Percentiles rank a stretch among this genome's conserved stretches.
Conservation (phyloP, 2,113 vertebrate genomes). For the Hylia prasina region DNA sequence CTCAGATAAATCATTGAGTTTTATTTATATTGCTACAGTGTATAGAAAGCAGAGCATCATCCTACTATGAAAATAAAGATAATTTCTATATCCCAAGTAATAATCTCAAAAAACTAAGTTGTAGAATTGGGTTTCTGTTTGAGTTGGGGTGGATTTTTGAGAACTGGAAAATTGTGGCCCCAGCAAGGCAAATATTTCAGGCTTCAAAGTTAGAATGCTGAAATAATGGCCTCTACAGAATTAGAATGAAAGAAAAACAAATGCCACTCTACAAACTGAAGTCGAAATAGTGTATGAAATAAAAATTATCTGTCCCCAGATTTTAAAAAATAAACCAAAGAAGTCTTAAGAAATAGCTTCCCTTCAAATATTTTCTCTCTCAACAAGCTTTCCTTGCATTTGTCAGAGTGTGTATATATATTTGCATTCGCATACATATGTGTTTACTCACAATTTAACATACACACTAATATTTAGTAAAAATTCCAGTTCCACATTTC, state of each 20-base stretch:
- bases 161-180: neutral
- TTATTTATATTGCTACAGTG: neutral
- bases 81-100: neutral
- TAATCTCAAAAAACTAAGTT: neutral
- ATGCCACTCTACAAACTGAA: neutral
- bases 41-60: neutral
- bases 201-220: neutral
- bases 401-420: neutral
- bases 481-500: neutral
- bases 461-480: neutral
- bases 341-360: neutral
- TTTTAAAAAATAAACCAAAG: neutral
- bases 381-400: neutral
- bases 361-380: neutral
- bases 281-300: neutral
- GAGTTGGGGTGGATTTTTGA: neutral
- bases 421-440: neutral
- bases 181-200: neutral
- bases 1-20: neutral
- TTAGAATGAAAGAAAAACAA: neutral
- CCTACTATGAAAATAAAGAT: neutral
- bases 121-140: rapidly evolving
- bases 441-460: neutral
- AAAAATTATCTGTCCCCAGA: neutral
- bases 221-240: neutral